phyloP scores from a whole-genome alignment of 2,113 vertebrate species.

The Corythaixoides concolor region DNA sequence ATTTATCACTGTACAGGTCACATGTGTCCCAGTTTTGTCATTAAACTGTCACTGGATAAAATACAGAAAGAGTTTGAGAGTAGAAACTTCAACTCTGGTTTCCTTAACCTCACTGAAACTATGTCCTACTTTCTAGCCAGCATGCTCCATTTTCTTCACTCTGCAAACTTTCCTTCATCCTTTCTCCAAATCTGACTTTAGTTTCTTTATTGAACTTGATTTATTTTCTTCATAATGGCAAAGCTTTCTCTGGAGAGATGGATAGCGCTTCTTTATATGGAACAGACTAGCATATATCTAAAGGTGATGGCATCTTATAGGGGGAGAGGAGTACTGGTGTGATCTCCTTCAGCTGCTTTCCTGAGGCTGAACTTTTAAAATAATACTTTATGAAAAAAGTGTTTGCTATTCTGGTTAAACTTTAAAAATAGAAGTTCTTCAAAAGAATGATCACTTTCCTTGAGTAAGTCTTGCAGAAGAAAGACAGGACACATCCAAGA shows the following conservation, averaged over 20 bases:
- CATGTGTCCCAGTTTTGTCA: neutral
- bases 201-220: neutral
- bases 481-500: rapidly evolving
- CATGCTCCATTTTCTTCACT: neutral
- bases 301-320: neutral
- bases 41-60: neutral
- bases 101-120: neutral
- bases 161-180: neutral
- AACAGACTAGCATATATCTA: neutral
- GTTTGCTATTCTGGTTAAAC: neutral
- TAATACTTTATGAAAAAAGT: neutral
- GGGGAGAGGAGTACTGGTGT: neutral
- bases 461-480: neutral
- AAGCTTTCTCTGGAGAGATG: neutral
- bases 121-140: constrained; percentile 6
- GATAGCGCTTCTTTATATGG: neutral
- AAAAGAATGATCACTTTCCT: neutral
- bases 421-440: neutral
- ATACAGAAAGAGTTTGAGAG: neutral
- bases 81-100: neutral
- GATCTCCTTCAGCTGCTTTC: neutral
- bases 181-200: neutral
- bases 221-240: neutral
- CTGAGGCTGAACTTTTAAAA: neutral
- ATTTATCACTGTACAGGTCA: neutral